These are phyloP conservation scores for Uropetala carovei DNA, from an alignment of 2,888 invertebrate genomes.

Conservation along the genomic window DNA sequence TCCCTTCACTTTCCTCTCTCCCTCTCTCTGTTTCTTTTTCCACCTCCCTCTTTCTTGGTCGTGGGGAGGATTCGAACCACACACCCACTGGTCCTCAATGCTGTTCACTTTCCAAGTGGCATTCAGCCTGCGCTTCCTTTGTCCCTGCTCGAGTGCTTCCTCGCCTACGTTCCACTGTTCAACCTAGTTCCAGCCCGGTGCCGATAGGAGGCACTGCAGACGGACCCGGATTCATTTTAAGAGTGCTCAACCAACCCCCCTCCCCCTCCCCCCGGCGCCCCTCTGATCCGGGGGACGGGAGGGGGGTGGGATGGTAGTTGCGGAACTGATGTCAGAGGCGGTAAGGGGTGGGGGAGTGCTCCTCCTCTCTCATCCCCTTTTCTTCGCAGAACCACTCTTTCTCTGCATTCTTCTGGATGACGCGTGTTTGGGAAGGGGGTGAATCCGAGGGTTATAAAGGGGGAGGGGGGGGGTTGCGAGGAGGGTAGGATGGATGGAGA, in stretches of 20 bases:
- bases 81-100: conserved; percentile 41
- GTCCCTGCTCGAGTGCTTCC: conserved; percentile 45
- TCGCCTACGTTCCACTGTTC: conserved; percentile 59
- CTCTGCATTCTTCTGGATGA: conserved; percentile 10
- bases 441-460: background rate
- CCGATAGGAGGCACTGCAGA: conserved; percentile 58
- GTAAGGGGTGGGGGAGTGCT: too few species aligned
- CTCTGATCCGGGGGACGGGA: conserved; percentile 53
- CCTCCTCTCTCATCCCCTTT: background rate
- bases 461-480: too few species aligned
- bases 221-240: conserved; percentile 51
- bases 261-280: too few species aligned
- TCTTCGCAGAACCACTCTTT: background rate
- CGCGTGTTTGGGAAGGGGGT: background rate
- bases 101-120: conserved; percentile 61
- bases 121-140: conserved; percentile 47
- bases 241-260: conserved; percentile 46
- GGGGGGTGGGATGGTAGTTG: background rate
- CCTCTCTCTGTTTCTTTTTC: background rate
- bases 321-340: conserved; percentile 16
- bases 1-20: background rate
- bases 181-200: conserved; percentile 61
- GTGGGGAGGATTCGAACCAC: conserved; percentile 29
- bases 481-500: too few species aligned
- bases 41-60: background rate